phyloP scores from a whole-genome alignment of 1,140 invertebrate species.

The Meloidogyne exigua region DNA sequence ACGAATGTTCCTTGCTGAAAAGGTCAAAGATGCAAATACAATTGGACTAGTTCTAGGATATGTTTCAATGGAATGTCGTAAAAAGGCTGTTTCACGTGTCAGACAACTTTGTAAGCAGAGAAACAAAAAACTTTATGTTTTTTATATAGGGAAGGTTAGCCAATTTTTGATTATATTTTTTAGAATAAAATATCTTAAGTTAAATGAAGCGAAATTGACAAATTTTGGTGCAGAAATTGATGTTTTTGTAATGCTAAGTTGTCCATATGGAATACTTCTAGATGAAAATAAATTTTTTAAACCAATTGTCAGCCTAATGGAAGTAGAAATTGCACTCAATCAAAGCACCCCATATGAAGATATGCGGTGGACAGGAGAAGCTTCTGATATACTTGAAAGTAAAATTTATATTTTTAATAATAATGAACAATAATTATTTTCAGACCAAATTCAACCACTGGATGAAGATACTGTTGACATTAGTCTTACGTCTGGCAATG shows the following conservation, averaged over 20 bases:
- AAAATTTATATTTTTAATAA: conserved; percentile 10
- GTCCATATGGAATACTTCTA: conserved; percentile 51
- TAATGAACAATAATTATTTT: background rate
- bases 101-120: conserved; percentile 45
- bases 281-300: conserved; percentile 46
- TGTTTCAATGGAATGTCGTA: conserved; percentile 34
- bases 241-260: conserved; percentile 43
- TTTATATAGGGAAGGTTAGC: conserved; percentile 51
- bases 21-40: conserved; percentile 49
- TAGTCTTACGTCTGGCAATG: conserved; percentile 17
- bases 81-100: conserved; percentile 43
- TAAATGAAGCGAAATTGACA: conserved; percentile 53
- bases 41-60: conserved; percentile 54
- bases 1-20: conserved; percentile 53
- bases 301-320: conserved; percentile 52
- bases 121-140: conserved; percentile 51
- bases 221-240: conserved; percentile 55
- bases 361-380: conserved; percentile 20
- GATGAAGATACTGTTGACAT: conserved; percentile 8
- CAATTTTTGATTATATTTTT: background rate
- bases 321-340: conserved; percentile 55
- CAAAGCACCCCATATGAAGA: conserved; percentile 24
- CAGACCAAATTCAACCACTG: background rate
- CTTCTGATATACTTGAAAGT: conserved; percentile 1
- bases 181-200: background rate